These are phyloP conservation scores for Tinamus major DNA, from an alignment of 2,797 vertebrate species.

Conservation along the genomic window DNA sequence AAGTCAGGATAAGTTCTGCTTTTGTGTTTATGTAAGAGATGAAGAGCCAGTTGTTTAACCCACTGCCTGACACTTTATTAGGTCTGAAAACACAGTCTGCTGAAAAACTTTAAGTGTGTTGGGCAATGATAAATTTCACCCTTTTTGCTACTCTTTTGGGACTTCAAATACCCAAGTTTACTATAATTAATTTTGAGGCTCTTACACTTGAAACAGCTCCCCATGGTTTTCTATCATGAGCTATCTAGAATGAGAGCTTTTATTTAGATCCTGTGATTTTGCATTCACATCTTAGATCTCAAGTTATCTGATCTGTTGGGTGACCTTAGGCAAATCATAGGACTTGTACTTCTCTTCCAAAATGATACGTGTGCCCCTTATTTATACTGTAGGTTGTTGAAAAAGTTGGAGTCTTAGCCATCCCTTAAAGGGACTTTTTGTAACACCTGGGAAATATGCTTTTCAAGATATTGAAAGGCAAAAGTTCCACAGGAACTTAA, in stretches of 20 bases:
- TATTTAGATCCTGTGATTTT: background rate
- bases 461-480: too few species aligned
- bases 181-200: background rate
- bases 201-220: background rate
- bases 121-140: background rate
- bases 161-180: background rate
- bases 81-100: slow-evolving; percentile 45
- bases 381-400: background rate
- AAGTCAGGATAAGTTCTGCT: background rate
- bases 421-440: background rate
- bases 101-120: slow-evolving; percentile 42
- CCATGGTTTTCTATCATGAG: background rate
- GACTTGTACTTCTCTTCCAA: background rate
- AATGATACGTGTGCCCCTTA: background rate
- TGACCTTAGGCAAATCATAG: background rate
- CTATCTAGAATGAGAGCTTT: background rate
- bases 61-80: background rate
- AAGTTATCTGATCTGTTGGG: background rate
- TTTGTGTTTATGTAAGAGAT: background rate
- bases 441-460: background rate
- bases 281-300: background rate
- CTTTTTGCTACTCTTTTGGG: background rate
- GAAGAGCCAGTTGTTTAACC: background rate
- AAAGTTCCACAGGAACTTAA: too few species aligned
- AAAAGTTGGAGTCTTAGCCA: background rate